Base-by-base conservation (phyloP, 2,113 vertebrate species). In the Pithys albifrons region DNA sequence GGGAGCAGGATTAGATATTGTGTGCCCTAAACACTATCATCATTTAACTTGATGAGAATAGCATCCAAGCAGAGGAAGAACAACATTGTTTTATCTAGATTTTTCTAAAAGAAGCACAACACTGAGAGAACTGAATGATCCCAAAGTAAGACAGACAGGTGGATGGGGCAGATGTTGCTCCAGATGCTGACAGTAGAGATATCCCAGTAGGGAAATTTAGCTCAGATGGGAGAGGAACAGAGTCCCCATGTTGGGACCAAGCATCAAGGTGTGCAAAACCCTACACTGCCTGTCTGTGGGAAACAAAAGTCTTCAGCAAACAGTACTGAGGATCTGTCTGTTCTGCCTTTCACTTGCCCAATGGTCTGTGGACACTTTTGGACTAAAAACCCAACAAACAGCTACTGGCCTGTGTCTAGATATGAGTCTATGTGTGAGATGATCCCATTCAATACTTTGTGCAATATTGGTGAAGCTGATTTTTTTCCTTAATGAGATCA, bases 191-290 rank as follows among this genome's bases (percentile, higher is more conserved):
- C 0, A 7, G 23, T 22, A 48, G 23, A 9, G 62, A 35, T 69
- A 35, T 41, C 10, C 29, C 29, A 69, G 15, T 3, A 55, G 69
- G 54, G 67, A 33, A 33, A 24, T 18, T 65, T 45, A 76, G 37
- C 43, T 83, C 41, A 27, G 57, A 71, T 0, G 5, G 37, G 31
- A 58, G 45, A 0, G 0, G 28, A 76, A 27, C 19, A 59, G 43
- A 77, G 18, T 29, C 6, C 23, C 7, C 33, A n/a, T 0, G 1
- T 1, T 31, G 54, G 39, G 33, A 31, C 23, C 27, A 14, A 9
- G 39, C 28, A 31, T 67, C 8, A 14, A n/a, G 14, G 17, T 28
- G 12, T 43, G 11, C 29, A 70, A 66, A 85, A 25, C 27, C 11
- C 33, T 46, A 5, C 9, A 22, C 17, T 10, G 23, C 7, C n/a